These are phyloP conservation scores for Rhea pennata DNA, from an alignment of 2,113 vertebrate species.

Conservation along the genomic window DNA sequence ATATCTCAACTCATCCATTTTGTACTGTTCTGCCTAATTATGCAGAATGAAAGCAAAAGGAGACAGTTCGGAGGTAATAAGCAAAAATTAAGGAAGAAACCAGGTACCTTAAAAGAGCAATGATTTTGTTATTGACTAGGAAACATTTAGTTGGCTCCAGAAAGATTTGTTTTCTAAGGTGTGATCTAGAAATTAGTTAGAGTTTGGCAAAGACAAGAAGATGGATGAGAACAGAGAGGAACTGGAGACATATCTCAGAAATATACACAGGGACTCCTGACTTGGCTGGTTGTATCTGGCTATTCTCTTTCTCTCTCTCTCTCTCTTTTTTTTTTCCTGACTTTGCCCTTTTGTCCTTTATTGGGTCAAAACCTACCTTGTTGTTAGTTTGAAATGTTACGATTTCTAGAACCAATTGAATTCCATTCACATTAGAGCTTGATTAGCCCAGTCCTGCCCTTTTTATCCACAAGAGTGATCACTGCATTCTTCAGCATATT, in stretches of 20 bases:
- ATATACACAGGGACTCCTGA: not conserved
- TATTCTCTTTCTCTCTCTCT: not conserved
- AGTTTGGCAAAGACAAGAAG: not conserved
- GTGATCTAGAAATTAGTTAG: not conserved
- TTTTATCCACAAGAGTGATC: not conserved
- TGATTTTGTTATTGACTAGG: not conserved
- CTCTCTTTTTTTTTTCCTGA: not conserved
- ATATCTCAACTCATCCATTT: not conserved
- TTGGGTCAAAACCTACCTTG: not conserved
- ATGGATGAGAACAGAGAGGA: not conserved
- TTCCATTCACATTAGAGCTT: not conserved
- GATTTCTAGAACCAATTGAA: not conserved
- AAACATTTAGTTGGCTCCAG: not conserved
- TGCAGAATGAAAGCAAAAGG: not conserved
- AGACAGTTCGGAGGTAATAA: not conserved
- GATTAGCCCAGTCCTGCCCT: not conserved
- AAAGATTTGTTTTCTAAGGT: not conserved
- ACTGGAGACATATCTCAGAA: not conserved
- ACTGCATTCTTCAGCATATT: not conserved
- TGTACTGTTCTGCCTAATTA: not conserved
- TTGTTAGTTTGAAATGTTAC: not conserved
- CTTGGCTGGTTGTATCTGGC: not conserved
- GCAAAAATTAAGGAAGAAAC: not conserved
- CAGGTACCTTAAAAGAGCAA: not conserved
- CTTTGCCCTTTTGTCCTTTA: not conserved